phyloP scores from a whole-genome alignment of 2,797 vertebrate species.

The Pelobates cultripes region DNA sequence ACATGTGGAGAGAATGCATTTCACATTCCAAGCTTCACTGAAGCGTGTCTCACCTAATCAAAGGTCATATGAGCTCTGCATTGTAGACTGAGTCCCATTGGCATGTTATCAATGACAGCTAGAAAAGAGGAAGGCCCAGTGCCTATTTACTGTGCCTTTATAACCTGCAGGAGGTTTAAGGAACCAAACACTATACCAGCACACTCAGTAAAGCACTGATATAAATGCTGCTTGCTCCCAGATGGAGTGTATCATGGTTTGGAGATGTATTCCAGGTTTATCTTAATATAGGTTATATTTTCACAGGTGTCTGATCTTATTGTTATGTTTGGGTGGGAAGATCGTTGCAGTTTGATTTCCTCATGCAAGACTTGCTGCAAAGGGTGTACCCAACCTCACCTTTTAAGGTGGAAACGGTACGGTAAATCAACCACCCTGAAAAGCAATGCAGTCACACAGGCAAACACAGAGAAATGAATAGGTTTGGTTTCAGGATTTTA shows the following conservation, averaged over 20 bases:
- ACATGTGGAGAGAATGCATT: neutral
- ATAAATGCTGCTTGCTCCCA: no score
- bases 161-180: neutral
- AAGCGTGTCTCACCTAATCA: slow-evolving; percentile 32
- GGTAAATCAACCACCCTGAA: neutral
- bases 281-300: neutral
- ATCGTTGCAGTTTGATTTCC: neutral
- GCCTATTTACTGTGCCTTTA: no score
- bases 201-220: neutral
- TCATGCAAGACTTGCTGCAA: neutral
- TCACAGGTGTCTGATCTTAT: neutral
- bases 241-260: neutral
- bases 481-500: neutral
- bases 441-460: neutral
- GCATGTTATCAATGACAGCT: neutral
- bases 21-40: slow-evolving; percentile 26
- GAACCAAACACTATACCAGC: neutral
- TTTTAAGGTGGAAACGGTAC: neutral
- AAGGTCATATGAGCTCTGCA: slow-evolving; percentile 20
- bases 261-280: neutral
- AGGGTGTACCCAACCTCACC: neutral
- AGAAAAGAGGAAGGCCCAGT: neutral
- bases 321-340: neutral
- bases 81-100: neutral
- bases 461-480: neutral